These are phyloP conservation scores for Neodiprion pinetum DNA, from an alignment of 1,140 invertebrate species.

Conservation along the genomic window DNA sequence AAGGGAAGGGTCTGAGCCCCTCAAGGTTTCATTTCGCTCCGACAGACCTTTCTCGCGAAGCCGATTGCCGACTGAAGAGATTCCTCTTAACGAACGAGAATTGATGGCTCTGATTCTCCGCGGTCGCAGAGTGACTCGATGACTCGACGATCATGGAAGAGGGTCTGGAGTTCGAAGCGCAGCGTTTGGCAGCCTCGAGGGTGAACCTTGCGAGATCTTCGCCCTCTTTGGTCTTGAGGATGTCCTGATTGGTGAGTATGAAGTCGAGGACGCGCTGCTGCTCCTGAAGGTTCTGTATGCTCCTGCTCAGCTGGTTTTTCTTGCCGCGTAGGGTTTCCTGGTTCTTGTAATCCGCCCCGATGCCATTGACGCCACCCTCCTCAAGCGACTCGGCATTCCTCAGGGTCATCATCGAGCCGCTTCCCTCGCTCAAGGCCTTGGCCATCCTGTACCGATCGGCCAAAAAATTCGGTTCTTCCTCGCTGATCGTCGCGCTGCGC, in stretches of 20 bases:
- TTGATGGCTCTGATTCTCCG: neutral
- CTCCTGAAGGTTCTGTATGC: conserved; percentile 52
- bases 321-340: conserved; percentile 32
- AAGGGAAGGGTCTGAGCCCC: conserved; percentile 4
- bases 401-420: conserved; percentile 23
- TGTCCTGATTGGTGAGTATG: conserved; percentile 44
- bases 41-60: neutral
- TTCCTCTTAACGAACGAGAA: conserved; percentile 24
- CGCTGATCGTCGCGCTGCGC: conserved; percentile 40
- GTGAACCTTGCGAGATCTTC: conserved; percentile 31
- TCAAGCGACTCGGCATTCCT: conserved; percentile 24
- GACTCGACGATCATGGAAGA: neutral
- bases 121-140: neutral
- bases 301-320: conserved; percentile 45
- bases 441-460: conserved; percentile 44
- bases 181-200: conserved; percentile 29
- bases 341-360: conserved; percentile 15
- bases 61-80: conserved; percentile 24
- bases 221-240: conserved; percentile 41
- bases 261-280: conserved; percentile 45
- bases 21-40: conserved; percentile 32
- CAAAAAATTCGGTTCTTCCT: conserved; percentile 37
- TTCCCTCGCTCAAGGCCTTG: conserved; percentile 53
- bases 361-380: neutral
- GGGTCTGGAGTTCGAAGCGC: neutral